phyloP scores from a whole-genome alignment of 1,140 invertebrate species.

The Venturia canescens region DNA sequence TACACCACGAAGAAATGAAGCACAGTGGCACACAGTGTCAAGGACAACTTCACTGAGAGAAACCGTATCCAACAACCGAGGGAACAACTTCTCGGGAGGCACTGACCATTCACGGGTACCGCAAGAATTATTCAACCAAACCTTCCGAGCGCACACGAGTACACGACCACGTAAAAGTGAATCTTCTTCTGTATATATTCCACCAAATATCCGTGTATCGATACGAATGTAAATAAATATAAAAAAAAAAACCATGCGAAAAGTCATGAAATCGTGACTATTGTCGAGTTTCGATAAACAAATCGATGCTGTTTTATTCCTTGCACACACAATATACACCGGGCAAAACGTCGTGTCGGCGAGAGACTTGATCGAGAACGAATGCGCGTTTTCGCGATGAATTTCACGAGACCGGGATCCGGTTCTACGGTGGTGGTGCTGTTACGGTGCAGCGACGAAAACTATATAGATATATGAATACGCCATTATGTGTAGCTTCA shows the following conservation, averaged over 20 bases:
- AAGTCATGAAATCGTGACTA: neutral
- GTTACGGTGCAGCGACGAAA: conserved; percentile 16
- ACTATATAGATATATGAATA: neutral
- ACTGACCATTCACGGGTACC: conserved; percentile 17
- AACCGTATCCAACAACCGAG: neutral
- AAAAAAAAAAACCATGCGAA: too few relatives aligned
- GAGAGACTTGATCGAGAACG: conserved; percentile 10
- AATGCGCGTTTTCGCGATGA: conserved; percentile 16
- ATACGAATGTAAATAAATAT: neutral
- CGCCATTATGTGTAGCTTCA: neutral
- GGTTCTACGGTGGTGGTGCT: conserved; percentile 9
- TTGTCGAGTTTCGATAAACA: neutral
- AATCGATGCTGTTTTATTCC: neutral
- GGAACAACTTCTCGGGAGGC: conserved; percentile 8
- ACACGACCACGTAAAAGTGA: neutral
- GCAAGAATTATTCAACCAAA: conserved; percentile 23
- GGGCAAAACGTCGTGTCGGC: conserved; percentile 15
- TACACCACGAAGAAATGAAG: conserved; percentile 1
- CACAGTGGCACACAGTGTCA: conserved; percentile 24
- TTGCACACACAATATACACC: neutral
- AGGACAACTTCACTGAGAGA: conserved; percentile 26
- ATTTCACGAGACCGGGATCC: conserved; percentile 13
- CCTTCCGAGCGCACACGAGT: neutral
- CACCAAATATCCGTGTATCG: too few relatives aligned
- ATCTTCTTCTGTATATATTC: too few relatives aligned